Evolutionary conservation across 2,113 vertebrate genomes (phyloP).

Genomic region (Xiphorhynchus elegans): DNA sequence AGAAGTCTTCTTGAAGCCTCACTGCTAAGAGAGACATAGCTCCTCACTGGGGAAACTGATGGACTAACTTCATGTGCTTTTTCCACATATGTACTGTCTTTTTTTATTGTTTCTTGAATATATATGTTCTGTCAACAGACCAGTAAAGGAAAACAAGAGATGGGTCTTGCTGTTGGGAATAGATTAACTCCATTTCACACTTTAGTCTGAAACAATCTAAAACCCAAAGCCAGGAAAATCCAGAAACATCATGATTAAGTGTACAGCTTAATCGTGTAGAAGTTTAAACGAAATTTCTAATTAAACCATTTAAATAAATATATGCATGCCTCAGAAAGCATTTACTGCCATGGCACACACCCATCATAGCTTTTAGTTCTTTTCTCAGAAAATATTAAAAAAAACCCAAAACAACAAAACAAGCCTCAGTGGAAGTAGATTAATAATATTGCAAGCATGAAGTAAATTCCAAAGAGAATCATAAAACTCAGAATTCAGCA

Average conservation of each 20-base stretch:
- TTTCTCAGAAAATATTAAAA: neutral
- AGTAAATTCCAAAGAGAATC: neutral
- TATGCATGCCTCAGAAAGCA: neutral
- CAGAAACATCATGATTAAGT: neutral
- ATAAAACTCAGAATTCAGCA: neutral
- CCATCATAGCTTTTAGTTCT: neutral
- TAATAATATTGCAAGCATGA: neutral
- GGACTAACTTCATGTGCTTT: neutral
- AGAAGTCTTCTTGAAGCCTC: neutral
- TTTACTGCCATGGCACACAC: neutral
- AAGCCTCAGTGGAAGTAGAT: neutral
- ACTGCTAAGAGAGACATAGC: neutral
- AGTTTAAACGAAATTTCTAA: neutral
- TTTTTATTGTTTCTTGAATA: neutral
- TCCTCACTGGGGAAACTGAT: neutral
- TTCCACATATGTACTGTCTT: neutral
- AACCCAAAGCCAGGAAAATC: neutral
- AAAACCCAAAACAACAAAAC: neutral
- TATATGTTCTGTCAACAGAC: neutral
- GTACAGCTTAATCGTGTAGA: neutral
- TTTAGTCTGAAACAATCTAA: neutral
- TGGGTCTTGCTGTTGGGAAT: neutral
- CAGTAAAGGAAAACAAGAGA: neutral
- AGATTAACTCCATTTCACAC: neutral
- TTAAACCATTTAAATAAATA: neutral